phyloP scores from a whole-genome alignment of 92 coral and sea anemone species.

The Plumapathes pennacea region DNA sequence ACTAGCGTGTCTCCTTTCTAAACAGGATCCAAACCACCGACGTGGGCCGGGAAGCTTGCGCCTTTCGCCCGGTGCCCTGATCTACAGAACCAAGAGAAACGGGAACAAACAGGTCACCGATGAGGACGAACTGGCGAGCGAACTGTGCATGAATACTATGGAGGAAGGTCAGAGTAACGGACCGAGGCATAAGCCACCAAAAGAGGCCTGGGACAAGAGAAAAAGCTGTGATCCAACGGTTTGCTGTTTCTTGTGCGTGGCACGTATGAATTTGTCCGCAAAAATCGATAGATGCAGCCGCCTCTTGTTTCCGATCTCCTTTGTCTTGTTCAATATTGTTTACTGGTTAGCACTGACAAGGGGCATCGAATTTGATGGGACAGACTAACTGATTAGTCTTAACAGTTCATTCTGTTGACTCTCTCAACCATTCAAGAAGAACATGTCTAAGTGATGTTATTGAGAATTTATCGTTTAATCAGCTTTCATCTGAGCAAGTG shows the following conservation, averaged over 20 bases:
- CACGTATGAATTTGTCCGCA: conserved; percentile 15
- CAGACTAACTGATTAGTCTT: not conserved
- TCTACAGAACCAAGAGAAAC: conserved; percentile 13
- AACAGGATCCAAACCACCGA: too few relatives aligned
- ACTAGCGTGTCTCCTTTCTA: too few relatives aligned
- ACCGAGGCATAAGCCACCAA: conserved; percentile 9
- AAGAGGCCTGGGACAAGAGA: conserved; percentile 13
- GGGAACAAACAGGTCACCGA: not conserved
- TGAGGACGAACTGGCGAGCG: not conserved
- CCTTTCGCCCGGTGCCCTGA: conserved; percentile 16
- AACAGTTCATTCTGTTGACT: too few relatives aligned
- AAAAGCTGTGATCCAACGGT: conserved; percentile 15
- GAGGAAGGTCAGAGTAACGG: conserved; percentile 10
- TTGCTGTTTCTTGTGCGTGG: too few relatives aligned
- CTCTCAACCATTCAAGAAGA: too few relatives aligned
- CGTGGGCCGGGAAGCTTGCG: too few relatives aligned
- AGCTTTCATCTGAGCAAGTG: too few relatives aligned
- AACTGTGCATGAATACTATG: not conserved
- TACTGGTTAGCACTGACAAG: conserved; percentile 51
- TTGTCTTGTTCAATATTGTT: conserved; percentile 33
- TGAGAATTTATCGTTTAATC: too few relatives aligned
- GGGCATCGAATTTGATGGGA: too few relatives aligned
- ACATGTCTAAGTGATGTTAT: too few relatives aligned
- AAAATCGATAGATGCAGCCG: conserved; percentile 51
- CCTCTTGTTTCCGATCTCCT: conserved; percentile 39